Percentiles rank a stretch among this genome's conserved stretches.
These are phyloP conservation scores for Danionella dracula DNA, from an alignment of 2,797 vertebrate genomes.

Conservation along the genomic window DNA sequence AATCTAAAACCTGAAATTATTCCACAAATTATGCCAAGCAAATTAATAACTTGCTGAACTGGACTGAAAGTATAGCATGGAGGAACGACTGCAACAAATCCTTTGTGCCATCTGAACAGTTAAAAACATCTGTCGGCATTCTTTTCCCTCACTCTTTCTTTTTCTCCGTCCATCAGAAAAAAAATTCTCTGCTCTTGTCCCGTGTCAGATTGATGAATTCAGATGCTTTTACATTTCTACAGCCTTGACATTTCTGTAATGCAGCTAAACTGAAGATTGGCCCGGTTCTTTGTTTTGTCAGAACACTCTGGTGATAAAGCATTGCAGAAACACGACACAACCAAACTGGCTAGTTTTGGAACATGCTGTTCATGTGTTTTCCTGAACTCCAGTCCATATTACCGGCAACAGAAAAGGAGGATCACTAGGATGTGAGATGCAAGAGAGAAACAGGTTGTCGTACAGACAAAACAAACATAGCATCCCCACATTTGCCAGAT, in stretches of 20 bases:
- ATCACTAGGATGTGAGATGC: no score
- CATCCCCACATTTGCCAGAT: no score
- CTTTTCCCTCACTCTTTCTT: not conserved
- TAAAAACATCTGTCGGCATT: not conserved
- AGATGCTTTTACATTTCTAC: conserved; percentile 26
- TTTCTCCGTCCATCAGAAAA: conserved; percentile 7
- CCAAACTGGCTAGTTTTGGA: no score
- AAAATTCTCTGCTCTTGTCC: conserved; percentile 1
- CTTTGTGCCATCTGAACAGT: not conserved
- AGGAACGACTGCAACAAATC: not conserved
- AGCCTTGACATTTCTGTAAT: conserved; percentile 37
- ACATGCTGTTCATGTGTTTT: no score
- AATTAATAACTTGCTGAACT: no score
- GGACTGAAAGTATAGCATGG: not conserved
- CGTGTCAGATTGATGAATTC: conserved; percentile 19
- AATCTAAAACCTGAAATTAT: no score
- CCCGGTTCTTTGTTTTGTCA: conserved; percentile 12
- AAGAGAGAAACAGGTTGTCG: no score
- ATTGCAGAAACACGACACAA: conserved; percentile 21
- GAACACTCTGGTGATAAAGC: not conserved
- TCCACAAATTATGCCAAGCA: no score
- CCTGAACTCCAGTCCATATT: no score
- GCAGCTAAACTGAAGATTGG: conserved; percentile 4
- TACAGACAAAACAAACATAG: no score
- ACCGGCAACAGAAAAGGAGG: no score